Conservation (phyloP, 1,140 invertebrate species). For the Macrobrachium nipponense region DNA sequence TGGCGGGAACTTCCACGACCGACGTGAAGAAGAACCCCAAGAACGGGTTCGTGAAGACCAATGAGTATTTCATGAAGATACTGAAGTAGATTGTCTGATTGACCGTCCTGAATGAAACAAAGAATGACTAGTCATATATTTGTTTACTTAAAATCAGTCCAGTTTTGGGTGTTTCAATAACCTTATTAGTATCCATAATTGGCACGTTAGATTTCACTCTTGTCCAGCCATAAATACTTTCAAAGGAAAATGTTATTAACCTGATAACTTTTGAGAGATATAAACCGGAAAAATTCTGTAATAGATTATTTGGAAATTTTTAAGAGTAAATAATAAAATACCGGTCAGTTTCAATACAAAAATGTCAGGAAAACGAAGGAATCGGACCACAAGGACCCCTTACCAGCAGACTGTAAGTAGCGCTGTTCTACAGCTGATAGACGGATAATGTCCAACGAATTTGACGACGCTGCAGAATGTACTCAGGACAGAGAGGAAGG, state of each 20-base stretch:
- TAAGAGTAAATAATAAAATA: neutral
- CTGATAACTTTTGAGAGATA: too few relatives aligned
- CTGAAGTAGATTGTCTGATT: constrained; percentile 23
- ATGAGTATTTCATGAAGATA: constrained; percentile 10
- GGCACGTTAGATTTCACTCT: too few relatives aligned
- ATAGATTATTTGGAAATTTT: too few relatives aligned
- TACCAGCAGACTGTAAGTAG: constrained; percentile 17
- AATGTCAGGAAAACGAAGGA: neutral
- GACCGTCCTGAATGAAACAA: constrained; percentile 20
- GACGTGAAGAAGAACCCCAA: constrained; percentile 26
- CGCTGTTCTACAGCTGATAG: neutral
- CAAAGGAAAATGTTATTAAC: too few relatives aligned
- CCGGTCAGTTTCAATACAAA: neutral
- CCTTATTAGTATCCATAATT: too few relatives aligned
- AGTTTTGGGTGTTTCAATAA: neutral
- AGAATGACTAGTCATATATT: neutral
- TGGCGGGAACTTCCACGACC: constrained; percentile 28
- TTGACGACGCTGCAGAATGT: too few relatives aligned
- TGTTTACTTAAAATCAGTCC: too few relatives aligned
- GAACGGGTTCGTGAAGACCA: constrained; percentile 22
- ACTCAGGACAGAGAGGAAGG: too few relatives aligned
- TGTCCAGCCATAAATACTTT: too few relatives aligned
- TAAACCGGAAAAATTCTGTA: too few relatives aligned
- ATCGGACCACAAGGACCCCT: neutral
- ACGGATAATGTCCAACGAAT: too few relatives aligned